A percentile compares a stretch with the other conserved stretches of the same genome.
Conservation (phyloP, 2,113 vertebrate genomes). For the Gymnogyps californianus region DNA sequence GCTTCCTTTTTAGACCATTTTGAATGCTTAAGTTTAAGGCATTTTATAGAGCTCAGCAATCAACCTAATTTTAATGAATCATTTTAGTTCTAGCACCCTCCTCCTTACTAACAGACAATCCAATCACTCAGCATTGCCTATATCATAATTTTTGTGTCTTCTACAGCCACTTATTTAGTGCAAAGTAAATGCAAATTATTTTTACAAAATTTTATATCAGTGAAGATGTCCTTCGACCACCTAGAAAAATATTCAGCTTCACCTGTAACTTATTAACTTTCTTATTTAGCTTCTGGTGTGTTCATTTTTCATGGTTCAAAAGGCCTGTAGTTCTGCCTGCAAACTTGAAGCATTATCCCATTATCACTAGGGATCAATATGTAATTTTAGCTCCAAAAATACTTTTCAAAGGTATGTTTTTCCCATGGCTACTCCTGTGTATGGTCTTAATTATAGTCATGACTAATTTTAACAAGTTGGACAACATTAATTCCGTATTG, state of each 20-base stretch:
- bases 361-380: slow-evolving; percentile 47
- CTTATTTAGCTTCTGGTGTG: background rate
- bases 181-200: background rate
- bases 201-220: background rate
- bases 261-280: background rate
- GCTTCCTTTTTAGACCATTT: background rate
- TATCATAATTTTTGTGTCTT: background rate
- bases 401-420: background rate
- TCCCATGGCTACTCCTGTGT: background rate
- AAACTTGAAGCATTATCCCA: slow-evolving; percentile 28
- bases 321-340: background rate
- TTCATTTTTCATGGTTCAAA: slow-evolving; percentile 36
- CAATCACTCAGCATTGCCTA: background rate
- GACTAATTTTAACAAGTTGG: slow-evolving; percentile 31
- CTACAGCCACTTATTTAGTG: background rate
- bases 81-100: background rate
- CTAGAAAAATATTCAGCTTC: background rate
- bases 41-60: background rate
- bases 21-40: background rate
- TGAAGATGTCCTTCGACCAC: background rate
- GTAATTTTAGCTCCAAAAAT: slow-evolving; percentile 42
- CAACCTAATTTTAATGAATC: background rate
- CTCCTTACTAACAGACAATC: background rate
- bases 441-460: slow-evolving; percentile 36
- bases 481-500: background rate